Evolutionary conservation across 2,888 invertebrate genomes (phyloP).

Genomic region (Cosmorhoe ocellata): DNA sequence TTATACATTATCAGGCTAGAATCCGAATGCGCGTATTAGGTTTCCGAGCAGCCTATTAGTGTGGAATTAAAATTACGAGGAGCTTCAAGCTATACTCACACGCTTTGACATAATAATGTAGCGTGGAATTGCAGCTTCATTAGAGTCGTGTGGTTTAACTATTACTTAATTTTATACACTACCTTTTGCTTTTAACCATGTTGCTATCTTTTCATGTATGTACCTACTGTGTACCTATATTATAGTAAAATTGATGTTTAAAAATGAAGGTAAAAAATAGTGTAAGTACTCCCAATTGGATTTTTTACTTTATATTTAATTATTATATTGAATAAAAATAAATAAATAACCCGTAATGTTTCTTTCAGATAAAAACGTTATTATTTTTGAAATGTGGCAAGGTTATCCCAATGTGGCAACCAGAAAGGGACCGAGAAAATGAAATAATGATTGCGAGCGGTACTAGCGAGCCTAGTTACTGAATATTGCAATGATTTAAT

Average conservation of each 20-base stretch:
- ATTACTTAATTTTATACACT: too few species aligned
- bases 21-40: constrained; percentile 20
- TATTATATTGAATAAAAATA: too few species aligned
- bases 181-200: too few species aligned
- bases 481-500: constrained; percentile 34
- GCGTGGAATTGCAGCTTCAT: constrained; percentile 5
- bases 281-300: too few species aligned
- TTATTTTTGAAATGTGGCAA: constrained; percentile 9
- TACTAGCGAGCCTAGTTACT: constrained; percentile 22
- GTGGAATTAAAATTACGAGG: constrained; percentile 13
- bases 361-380: too few species aligned
- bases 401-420: constrained; percentile 20
- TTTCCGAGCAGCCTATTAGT: constrained; percentile 28
- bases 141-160: not conserved
- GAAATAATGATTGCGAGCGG: constrained; percentile 29
- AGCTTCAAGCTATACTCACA: not conserved
- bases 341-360: too few species aligned
- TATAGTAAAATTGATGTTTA: too few species aligned
- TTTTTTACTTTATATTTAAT: too few species aligned
- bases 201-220: too few species aligned
- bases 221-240: too few species aligned
- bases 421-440: constrained; percentile 17
- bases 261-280: too few species aligned
- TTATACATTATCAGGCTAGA: constrained; percentile 13
- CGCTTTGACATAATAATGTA: not conserved